phyloP scores from a whole-genome alignment of 2,113 vertebrate species.

The Corvus moneduloides region DNA sequence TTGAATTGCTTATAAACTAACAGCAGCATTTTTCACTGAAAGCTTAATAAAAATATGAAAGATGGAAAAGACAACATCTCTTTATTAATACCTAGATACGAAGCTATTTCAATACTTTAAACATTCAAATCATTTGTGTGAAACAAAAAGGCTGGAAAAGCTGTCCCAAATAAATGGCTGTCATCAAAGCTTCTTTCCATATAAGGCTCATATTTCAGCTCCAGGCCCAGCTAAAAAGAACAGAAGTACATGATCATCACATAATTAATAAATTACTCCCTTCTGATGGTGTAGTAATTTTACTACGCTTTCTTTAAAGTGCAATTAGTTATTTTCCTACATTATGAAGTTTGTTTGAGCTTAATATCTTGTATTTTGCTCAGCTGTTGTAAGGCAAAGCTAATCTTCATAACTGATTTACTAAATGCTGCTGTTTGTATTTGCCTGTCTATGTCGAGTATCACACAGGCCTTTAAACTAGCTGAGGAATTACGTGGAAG shows the following conservation, averaged over 20 bases:
- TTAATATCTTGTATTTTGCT: conserved; percentile 9
- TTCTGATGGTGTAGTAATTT: conserved; percentile 23
- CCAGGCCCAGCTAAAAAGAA: conserved; percentile 18
- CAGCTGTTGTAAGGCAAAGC: background rate
- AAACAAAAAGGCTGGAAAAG: conserved; percentile 14
- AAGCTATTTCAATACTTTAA: conserved; percentile 11
- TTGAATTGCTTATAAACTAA: background rate
- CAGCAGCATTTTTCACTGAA: background rate
- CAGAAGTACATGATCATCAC: background rate
- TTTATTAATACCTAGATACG: background rate
- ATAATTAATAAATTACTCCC: conserved; percentile 22
- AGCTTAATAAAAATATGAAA: background rate
- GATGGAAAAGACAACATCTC: background rate
- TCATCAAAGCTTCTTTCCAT: conserved; percentile 39
- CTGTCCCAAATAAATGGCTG: conserved; percentile 35
- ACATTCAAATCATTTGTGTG: background rate
- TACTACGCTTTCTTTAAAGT: conserved; percentile 15
- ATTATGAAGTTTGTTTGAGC: background rate
- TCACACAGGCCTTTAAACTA: background rate
- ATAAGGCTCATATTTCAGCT: conserved; percentile 28
- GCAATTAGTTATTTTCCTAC: background rate
- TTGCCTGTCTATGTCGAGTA: background rate
- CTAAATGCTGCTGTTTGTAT: background rate
- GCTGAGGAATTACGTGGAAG: background rate
- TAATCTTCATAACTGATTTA: background rate